Evolutionary conservation across 2,113 vertebrate species (phyloP).

Genomic region (Heterotilapia buettikoferi): DNA sequence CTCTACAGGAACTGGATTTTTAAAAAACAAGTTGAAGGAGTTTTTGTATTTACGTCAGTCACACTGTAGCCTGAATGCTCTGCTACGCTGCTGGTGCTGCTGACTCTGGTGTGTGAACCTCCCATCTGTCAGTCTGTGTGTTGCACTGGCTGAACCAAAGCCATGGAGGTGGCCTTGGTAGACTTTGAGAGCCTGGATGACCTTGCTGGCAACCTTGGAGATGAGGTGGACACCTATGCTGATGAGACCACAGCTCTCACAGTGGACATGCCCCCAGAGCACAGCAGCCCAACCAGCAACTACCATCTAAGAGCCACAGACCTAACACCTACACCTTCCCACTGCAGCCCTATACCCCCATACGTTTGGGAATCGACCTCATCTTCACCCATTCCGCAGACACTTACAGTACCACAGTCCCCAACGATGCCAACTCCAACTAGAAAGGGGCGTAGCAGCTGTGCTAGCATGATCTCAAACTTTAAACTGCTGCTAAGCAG

Average conservation of each 20-base stretch:
- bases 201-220: conserved; percentile 57
- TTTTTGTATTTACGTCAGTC: not conserved
- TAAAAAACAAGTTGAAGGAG: not conserved
- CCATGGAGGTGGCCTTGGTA: conserved; percentile 90
- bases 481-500: conserved; percentile 79
- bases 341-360: conserved; percentile 14
- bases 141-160: conserved; percentile 54
- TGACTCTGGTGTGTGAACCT: not conserved
- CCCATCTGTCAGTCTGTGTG: not conserved
- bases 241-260: conserved; percentile 68
- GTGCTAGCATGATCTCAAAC: conserved; percentile 81
- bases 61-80: not conserved
- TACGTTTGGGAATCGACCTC: conserved; percentile 51
- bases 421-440: conserved; percentile 31
- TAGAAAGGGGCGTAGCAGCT: conserved; percentile 68
- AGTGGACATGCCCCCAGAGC: conserved; percentile 48
- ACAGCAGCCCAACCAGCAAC: conserved; percentile 14
- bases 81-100: not conserved
- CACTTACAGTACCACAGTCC: conserved; percentile 36
- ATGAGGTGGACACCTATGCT: conserved; percentile 70
- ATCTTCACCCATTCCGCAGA: conserved; percentile 12
- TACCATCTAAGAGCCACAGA: conserved; percentile 1
- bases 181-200: conserved; percentile 83
- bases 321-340: conserved; percentile 1
- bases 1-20: conserved; percentile 18